A percentile compares a stretch with the other conserved stretches of the same genome.
phyloP scores from a whole-genome alignment of 2,888 invertebrate genomes.

The Macrosiphum euphorbiae region DNA sequence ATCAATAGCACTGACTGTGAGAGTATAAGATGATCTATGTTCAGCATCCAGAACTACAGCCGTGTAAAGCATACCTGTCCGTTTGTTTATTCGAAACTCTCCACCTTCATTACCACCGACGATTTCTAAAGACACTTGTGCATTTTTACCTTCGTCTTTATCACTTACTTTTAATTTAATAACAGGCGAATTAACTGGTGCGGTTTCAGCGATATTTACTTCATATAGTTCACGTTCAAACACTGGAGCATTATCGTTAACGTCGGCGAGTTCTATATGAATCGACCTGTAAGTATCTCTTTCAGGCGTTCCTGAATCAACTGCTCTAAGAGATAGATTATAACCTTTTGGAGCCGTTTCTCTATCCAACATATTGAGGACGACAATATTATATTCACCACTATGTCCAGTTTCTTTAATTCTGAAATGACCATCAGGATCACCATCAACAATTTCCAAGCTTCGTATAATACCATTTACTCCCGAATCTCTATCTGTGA shows the following conservation, averaged over 20 bases:
- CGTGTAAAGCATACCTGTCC: slow-evolving; percentile 91
- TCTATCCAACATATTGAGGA: slow-evolving; percentile 83
- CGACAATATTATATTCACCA: slow-evolving; percentile 85
- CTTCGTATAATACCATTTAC: slow-evolving; percentile 86
- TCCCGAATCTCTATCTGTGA: slow-evolving; percentile 86
- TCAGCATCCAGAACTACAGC: slow-evolving; percentile 88
- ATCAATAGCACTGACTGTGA: slow-evolving; percentile 91
- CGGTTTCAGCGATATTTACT: slow-evolving; percentile 88
- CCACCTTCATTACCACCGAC: slow-evolving; percentile 92
- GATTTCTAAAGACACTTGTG: slow-evolving; percentile 87
- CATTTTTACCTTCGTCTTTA: slow-evolving; percentile 85
- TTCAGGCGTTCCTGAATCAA: slow-evolving; percentile 85
- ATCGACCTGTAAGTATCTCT: slow-evolving; percentile 84
- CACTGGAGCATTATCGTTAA: slow-evolving; percentile 88
- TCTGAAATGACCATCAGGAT: slow-evolving; percentile 89
- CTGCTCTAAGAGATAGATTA: slow-evolving; percentile 87
- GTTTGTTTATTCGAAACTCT: slow-evolving; percentile 87
- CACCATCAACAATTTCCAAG: slow-evolving; percentile 89
- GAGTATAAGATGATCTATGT: slow-evolving; percentile 83
- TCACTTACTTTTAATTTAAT: slow-evolving; percentile 89
- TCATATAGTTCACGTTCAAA: slow-evolving; percentile 90
- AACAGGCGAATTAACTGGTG: slow-evolving; percentile 89
- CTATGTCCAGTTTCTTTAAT: slow-evolving; percentile 73
- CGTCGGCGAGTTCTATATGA: slow-evolving; percentile 84
- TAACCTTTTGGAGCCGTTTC: slow-evolving; percentile 85